These are phyloP conservation scores for Phalacrocorax aristotelis DNA, from an alignment of 2,113 vertebrate species.

Conservation along the genomic window DNA sequence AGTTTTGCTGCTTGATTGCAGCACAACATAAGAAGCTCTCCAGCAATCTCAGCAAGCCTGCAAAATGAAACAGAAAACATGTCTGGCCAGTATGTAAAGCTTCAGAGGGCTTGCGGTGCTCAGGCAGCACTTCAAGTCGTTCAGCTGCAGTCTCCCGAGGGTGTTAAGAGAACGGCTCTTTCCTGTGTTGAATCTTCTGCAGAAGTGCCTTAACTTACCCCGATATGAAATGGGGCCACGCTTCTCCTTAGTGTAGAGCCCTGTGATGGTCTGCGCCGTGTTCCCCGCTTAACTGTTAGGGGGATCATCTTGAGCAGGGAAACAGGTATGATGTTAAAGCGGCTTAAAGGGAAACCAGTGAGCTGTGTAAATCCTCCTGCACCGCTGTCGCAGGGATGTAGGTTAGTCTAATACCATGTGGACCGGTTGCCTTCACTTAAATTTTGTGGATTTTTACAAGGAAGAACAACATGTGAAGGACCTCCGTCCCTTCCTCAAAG, in stretches of 20 bases:
- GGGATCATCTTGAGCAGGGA: not conserved
- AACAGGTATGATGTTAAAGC: not conserved
- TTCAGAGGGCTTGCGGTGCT: not conserved
- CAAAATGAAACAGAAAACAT: not conserved
- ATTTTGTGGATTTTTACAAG: not conserved
- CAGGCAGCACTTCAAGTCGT: not conserved
- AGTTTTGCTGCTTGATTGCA: not conserved
- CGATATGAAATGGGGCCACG: fast-evolving
- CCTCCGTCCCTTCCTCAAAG: not conserved
- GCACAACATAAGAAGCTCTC: not conserved
- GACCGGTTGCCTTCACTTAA: not conserved
- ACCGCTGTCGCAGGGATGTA: fast-evolving
- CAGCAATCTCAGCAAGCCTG: not conserved
- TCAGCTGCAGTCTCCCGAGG: not conserved
- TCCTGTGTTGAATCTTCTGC: not conserved
- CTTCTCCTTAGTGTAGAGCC: fast-evolving
- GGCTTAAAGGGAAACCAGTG: not conserved
- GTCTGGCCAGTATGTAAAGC: not conserved
- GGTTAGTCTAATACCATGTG: fast-evolving
- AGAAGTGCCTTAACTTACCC: not conserved
- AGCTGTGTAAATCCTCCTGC: not conserved
- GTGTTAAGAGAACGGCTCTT: not conserved
- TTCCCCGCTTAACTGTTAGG: fast-evolving
- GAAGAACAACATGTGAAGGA: not conserved
- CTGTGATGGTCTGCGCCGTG: fast-evolving